Conservation (phyloP, 1,140 invertebrate species). For the Penaeus japonicus region DNA sequence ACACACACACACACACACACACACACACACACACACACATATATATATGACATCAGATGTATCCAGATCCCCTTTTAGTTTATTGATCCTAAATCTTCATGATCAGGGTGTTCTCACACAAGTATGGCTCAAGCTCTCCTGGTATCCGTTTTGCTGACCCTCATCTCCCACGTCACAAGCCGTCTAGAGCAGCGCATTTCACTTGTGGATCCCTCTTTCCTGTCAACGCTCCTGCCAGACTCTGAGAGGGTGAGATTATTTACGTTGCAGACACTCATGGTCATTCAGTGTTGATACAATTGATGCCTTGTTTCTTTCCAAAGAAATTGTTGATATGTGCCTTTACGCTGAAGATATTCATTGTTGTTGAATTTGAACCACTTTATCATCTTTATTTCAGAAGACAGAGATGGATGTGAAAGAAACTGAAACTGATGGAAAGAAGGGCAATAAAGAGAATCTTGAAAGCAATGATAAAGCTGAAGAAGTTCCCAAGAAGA, state of each 20-base stretch:
- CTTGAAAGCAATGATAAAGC: conserved; percentile 6
- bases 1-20: too few species aligned
- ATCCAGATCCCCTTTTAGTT: neutral
- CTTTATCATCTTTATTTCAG: neutral
- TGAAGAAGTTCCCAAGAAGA: conserved; percentile 6
- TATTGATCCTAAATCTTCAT: neutral
- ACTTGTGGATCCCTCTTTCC: conserved; percentile 39
- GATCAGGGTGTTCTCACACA: conserved; percentile 35
- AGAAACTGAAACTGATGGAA: neutral
- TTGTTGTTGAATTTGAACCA: neutral
- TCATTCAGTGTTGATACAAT: neutral
- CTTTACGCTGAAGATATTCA: neutral
- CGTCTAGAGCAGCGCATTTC: conserved; percentile 50
- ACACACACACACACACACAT: too few species aligned
- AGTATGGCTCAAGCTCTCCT: conserved; percentile 48
- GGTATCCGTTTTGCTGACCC: conserved; percentile 46
- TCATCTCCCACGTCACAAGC: conserved; percentile 46
- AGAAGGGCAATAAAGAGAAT: conserved; percentile 27
- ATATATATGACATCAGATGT: too few species aligned
- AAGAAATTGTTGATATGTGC: too few species aligned
- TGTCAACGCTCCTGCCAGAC: conserved; percentile 26
- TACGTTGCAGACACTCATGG: neutral
- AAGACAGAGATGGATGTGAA: neutral
- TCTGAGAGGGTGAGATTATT: conserved; percentile 14
- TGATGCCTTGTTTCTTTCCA: too few species aligned